These are phyloP conservation scores for Cataglyphis cursor DNA, from an alignment of 2,888 invertebrate genomes.

Conservation along the genomic window DNA sequence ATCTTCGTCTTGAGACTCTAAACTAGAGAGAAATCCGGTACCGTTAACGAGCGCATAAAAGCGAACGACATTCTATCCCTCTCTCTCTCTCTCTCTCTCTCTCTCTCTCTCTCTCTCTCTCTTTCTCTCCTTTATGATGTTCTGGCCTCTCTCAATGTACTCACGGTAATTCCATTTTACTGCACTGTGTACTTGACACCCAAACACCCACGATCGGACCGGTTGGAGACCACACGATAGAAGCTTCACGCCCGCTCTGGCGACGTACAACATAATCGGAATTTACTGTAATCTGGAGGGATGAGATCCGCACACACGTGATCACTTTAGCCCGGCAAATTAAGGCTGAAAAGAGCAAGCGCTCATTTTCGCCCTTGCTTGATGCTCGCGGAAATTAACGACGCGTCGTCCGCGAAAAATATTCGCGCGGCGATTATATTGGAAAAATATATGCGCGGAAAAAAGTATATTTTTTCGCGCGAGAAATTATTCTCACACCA, in stretches of 20 bases:
- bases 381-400: constrained; percentile 22
- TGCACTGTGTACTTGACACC: constrained; percentile 66
- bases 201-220: constrained; percentile 60
- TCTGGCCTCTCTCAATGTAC: constrained; percentile 30
- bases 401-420: not conserved
- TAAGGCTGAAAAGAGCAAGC: not conserved
- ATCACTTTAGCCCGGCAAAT: constrained; percentile 30
- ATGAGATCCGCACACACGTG: not conserved
- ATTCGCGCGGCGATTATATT: constrained; percentile 15
- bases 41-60: constrained; percentile 67
- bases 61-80: constrained; percentile 39
- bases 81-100: not conserved
- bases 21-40: constrained; percentile 62
- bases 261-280: constrained; percentile 67
- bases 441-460: not conserved
- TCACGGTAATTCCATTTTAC: constrained; percentile 73
- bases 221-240: constrained; percentile 65
- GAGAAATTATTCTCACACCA: constrained; percentile 32
- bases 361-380: not conserved
- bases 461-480: constrained; percentile 18
- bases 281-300: constrained; percentile 57
- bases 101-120: not conserved
- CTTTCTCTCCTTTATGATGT: constrained; percentile 8
- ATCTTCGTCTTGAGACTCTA: constrained; percentile 45
- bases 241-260: constrained; percentile 60